Base-by-base conservation (phyloP, 2,888 invertebrate genomes). In the Archips xylosteana region DNA sequence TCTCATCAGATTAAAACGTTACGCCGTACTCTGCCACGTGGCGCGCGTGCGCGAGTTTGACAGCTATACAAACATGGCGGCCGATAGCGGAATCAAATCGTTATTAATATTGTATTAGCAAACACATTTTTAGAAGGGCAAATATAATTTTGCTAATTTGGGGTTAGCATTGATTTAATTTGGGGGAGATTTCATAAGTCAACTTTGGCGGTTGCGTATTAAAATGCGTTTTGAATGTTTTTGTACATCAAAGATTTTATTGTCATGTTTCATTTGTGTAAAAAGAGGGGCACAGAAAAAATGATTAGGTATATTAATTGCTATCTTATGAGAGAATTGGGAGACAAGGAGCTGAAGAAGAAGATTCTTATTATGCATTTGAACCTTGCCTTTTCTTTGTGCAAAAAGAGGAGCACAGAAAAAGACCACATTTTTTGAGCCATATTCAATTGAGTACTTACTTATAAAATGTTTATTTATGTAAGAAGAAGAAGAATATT, bases 121-220 rank as follows among this genome's bases (percentile, higher is more conserved):
- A 91, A 90, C 85, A 89, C 86, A 87, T 89, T 86, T 88, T 87
- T 86, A 82, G 81, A 76, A 75, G 79, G 85, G 87, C 87, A 92
- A 92, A 92, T 88, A 92, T 90, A 90, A 91, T 92, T 91, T 88
- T 87, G 84, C 90, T 92, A 92, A 92, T 92, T 92, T 70, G 74
- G 67, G 90, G 81, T 81, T 84, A 82, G 87, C 89, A 86, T 81
- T 82, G 82, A 85, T 85, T 86, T 84, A 85, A 82, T 82, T 79
- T 79, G 76, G 83, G 80, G 82, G 65, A 71, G 51, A 49, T 36
- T 65, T 68, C 63, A 63, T 64, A 49, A 64, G 57, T 72, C 39
- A 68, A 72, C 59, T 69, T 51, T 59, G 51, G 59, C 49, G 51
- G 59, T 64, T 71, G 39, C n/a, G 63, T 64, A 60, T 68, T 47